phyloP scores from a whole-genome alignment of 1,140 invertebrate genomes.

The Hormaphis cornu region DNA sequence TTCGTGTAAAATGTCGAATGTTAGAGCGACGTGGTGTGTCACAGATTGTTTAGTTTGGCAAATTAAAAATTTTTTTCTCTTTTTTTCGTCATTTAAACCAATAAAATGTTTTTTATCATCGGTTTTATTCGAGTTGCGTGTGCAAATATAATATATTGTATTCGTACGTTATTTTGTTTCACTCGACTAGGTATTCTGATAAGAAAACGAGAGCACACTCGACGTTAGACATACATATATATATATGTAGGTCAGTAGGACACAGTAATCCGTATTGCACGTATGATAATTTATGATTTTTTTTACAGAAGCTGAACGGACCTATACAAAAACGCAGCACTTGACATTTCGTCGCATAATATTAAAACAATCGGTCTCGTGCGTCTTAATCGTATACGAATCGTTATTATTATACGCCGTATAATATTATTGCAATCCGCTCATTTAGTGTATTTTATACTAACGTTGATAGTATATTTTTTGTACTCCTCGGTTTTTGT shows the following conservation, averaged over 20 bases:
- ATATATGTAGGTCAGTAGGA: slow-evolving; percentile 37
- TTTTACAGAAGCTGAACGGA: slow-evolving; percentile 13
- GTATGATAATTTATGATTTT: no score
- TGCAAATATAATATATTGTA: not conserved
- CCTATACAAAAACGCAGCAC: not conserved
- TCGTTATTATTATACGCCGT: no score
- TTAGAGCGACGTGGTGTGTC: no score
- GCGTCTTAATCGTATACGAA: no score
- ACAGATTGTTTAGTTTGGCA: not conserved
- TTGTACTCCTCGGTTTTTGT: no score
- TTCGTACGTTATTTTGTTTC: slow-evolving; percentile 10
- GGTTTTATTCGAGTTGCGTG: slow-evolving; percentile 5
- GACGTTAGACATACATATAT: no score
- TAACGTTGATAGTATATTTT: no score
- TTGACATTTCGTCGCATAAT: not conserved
- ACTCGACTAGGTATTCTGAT: slow-evolving; percentile 1
- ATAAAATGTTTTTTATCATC: not conserved
- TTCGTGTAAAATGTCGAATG: no score
- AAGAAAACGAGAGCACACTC: slow-evolving; percentile 28
- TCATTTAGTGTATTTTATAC: not conserved
- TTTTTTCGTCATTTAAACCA: not conserved
- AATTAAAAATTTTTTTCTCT: not conserved
- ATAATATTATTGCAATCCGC: not conserved
- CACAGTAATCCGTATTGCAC: slow-evolving; percentile 13
- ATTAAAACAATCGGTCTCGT: not conserved